Evolutionary conservation across 2,888 invertebrate genomes (phyloP).

Genomic region (Aspidiotus destructor): DNA sequence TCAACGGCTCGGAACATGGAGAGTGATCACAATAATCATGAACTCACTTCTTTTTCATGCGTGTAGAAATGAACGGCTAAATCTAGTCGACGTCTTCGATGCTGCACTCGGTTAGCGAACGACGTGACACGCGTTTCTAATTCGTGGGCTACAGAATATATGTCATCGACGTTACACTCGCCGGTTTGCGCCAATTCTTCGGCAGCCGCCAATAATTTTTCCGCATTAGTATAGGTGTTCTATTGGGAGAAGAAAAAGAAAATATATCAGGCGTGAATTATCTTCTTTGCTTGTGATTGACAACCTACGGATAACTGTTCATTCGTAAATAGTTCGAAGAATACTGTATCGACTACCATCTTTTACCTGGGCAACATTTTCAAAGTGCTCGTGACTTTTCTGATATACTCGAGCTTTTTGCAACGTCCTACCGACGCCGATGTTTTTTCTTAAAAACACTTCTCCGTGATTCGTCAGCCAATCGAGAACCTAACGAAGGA

Average conservation of each 20-base stretch:
- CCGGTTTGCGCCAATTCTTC: conserved; percentile 92
- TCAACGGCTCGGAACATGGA: no score
- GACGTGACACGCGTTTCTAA: conserved; percentile 87
- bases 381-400: conserved; percentile 97
- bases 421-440: conserved; percentile 90
- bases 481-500: conserved; percentile 63
- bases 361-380: conserved; percentile 87
- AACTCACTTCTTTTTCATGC: conserved; percentile 78
- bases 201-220: conserved; percentile 88
- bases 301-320: background rate
- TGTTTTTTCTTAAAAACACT: conserved; percentile 90
- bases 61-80: conserved; percentile 90
- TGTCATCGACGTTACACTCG: conserved; percentile 93
- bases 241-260: conserved; percentile 43
- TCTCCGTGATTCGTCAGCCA: conserved; percentile 97
- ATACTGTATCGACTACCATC: background rate
- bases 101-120: conserved; percentile 86
- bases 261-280: background rate
- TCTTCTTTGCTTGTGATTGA: background rate
- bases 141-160: conserved; percentile 86
- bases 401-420: conserved; percentile 92
- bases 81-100: conserved; percentile 77
- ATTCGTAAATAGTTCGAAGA: background rate
- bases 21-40: background rate
- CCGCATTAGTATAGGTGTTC: conserved; percentile 98